phyloP scores from a whole-genome alignment of 2,888 invertebrate genomes.

The Tetramorium bicarinatum region DNA sequence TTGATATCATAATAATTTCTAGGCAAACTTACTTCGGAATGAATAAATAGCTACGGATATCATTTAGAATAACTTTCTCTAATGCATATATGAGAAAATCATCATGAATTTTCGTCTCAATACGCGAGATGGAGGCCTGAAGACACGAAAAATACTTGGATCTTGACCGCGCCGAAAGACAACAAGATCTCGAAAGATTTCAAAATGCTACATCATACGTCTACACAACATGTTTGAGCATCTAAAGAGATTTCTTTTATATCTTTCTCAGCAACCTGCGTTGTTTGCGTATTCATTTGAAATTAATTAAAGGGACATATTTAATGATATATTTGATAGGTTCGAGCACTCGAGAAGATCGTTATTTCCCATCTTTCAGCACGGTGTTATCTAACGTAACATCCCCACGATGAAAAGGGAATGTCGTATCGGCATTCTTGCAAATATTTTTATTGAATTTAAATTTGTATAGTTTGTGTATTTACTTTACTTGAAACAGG shows the following conservation, averaged over 20 bases:
- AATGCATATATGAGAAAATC: background rate
- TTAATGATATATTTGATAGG: background rate
- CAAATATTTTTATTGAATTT: constrained; percentile 59
- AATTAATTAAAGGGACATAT: constrained; percentile 19
- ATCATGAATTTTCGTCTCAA: constrained; percentile 8
- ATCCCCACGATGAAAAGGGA: background rate
- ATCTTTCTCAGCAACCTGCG: background rate
- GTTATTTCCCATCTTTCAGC: constrained; percentile 21
- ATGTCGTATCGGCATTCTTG: constrained; percentile 47
- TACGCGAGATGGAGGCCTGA: constrained; percentile 12
- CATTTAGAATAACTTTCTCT: constrained; percentile 38
- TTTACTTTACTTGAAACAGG: constrained; percentile 61
- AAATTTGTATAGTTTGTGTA: constrained; percentile 64
- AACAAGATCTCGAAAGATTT: constrained; percentile 1
- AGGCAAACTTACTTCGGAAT: constrained; percentile 26
- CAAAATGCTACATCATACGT: background rate
- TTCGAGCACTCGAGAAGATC: background rate
- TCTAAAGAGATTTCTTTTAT: background rate
- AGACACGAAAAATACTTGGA: constrained; percentile 6
- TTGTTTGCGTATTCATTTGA: constrained; percentile 7
- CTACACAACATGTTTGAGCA: background rate
- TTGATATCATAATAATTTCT: constrained; percentile 37
- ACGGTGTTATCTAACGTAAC: background rate
- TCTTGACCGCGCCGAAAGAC: constrained; percentile 24
- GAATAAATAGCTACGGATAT: constrained; percentile 34